Conservation (phyloP, 2,888 invertebrate species). For the Leucophenga montana region DNA sequence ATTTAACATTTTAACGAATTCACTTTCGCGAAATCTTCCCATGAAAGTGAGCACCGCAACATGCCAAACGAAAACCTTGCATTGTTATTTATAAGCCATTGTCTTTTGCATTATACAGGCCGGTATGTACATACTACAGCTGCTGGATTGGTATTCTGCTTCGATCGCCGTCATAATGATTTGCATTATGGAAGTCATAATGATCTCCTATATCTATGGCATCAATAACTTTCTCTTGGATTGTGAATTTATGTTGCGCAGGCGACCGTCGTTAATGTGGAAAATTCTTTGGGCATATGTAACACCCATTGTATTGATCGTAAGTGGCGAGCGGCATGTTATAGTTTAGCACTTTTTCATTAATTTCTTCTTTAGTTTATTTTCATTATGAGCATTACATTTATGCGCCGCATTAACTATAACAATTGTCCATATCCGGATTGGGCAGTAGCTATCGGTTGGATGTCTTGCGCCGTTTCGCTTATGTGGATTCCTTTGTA, state of each 20-base stretch:
- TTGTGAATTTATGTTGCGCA: slow-evolving; percentile 82
- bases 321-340: slow-evolving; percentile 70
- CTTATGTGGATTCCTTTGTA: slow-evolving; percentile 84
- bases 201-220: slow-evolving; percentile 89
- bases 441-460: slow-evolving; percentile 78
- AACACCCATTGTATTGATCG: slow-evolving; percentile 80
- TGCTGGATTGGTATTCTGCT: slow-evolving; percentile 91
- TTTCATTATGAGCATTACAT: slow-evolving; percentile 77
- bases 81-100: not conserved
- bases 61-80: too few relatives aligned
- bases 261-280: slow-evolving; percentile 79
- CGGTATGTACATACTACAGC: slow-evolving; percentile 87
- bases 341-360: not conserved
- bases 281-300: slow-evolving; percentile 81
- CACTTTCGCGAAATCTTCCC: too few relatives aligned
- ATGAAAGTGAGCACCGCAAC: too few relatives aligned
- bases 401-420: slow-evolving; percentile 77
- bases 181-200: slow-evolving; percentile 85
- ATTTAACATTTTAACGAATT: too few relatives aligned
- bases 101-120: slow-evolving; percentile 75
- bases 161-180: slow-evolving; percentile 85
- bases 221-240: slow-evolving; percentile 78
- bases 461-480: slow-evolving; percentile 81
- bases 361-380: slow-evolving; percentile 72
- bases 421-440: slow-evolving; percentile 74